Evolutionary conservation across 2,797 vertebrate genomes (phyloP), one percentile per base, ranked within the genome.

Genomic region (Acipenser ruthenus): DNA sequence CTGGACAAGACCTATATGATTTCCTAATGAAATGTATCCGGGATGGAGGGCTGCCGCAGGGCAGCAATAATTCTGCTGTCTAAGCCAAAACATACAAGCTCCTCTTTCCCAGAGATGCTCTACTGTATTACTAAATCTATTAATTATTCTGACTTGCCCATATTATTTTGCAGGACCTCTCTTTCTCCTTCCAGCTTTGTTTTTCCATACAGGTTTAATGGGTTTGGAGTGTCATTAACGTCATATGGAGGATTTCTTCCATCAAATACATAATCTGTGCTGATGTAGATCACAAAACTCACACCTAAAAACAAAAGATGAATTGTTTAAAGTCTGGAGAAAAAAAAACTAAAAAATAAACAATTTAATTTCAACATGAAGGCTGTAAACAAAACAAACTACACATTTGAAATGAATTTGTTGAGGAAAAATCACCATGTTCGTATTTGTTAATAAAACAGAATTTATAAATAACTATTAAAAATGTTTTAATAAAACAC

Each of bases 261-360:
- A 71, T 99, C 96, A 71, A 99, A 99, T 18, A 99, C 94, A 11
- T 98, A 98, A 81, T 99, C 94, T 5, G 92, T 94, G 76, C 96
- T 97, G 71, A 99, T 94, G 77, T 97, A 98, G 78, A 98, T 84
- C 63, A 99, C 78, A 79, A 95, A 91, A 2, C 91, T 68, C 72
- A 85, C 84, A 80, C 86, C 93, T 93, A 62, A 52, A 49, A 65
- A 15, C 6, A 47, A 10, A 55, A 63, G 47, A 68, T 49, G 58
- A 48, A 60, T n/a, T 5, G 12, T 50, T 56, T 8, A 10, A 47
- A 47, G 18, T 61, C 6, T 8, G 18, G 56, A 48, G 9, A 18
- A 11, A 48, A 55, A n/a, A 66, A 6, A 11, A 37, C 18, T 18
- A 18, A 18, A 18, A 18, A 18, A 18, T 18, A 18, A 18, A 18